A percentile compares a stretch with the other conserved stretches of the same genome.
These are phyloP conservation scores for Ernsta delagoae DNA, from an alignment of 2,888 invertebrate genomes.

Conservation along the genomic window DNA sequence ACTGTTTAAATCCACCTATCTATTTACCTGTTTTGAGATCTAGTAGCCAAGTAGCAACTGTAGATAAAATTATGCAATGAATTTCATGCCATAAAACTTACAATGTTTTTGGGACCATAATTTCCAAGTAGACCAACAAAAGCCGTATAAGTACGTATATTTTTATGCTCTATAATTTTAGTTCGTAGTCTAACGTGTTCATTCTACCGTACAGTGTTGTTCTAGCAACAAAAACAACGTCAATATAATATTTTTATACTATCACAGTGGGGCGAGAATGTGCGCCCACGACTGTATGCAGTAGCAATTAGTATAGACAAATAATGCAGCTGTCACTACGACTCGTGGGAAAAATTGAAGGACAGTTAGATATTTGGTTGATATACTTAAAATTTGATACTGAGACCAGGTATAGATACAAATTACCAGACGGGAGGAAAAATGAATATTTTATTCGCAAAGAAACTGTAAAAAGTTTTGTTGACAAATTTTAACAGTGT, in stretches of 20 bases:
- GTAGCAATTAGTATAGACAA: constrained; percentile 1
- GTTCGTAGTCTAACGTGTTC: background rate
- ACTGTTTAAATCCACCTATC: too few species aligned
- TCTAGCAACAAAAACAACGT: background rate
- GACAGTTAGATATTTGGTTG: background rate
- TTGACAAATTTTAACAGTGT: too few species aligned
- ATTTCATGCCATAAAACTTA: too few species aligned
- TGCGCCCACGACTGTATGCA: background rate
- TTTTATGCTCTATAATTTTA: constrained; percentile 1
- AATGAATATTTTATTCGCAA: too few species aligned
- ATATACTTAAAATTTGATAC: background rate
- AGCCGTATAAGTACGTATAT: background rate
- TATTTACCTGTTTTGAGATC: too few species aligned
- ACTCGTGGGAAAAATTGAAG: background rate
- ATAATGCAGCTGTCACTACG: background rate
- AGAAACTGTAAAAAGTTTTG: too few species aligned
- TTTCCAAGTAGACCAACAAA: too few species aligned
- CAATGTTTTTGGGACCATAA: too few species aligned
- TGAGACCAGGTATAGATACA: background rate
- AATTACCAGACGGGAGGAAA: background rate
- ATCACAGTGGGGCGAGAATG: background rate
- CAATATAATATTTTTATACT: background rate
- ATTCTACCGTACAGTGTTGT: background rate
- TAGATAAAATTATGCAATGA: too few species aligned
- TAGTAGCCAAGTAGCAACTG: too few species aligned